Base-by-base conservation (phyloP, 2,888 invertebrate species). In the Napeogenes sylphis region DNA sequence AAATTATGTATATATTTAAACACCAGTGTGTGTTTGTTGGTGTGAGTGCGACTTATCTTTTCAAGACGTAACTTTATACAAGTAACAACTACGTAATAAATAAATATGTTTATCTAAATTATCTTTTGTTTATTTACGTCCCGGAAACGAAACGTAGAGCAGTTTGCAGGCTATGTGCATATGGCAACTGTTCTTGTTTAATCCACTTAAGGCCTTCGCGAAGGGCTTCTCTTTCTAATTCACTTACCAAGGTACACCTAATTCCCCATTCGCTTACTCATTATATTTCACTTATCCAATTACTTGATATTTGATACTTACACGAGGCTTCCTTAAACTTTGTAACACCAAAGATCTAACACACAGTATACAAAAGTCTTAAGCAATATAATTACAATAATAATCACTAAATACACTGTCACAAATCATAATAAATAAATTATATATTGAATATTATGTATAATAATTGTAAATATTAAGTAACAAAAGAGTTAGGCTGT, bases 221-320 rank as follows among this genome's bases (percentile, higher is more conserved):
- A 61, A 68, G 64, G 68, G 66, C 64, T 68, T 68, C 68, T 42
- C 62, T 62, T 62, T 62, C 66, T 68, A 68, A 68, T 66, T 64
- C 59, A 64, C 59, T 64, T 68, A 68, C 42, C 54, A 59, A 59
- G 42, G 55, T 54, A 55, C 57, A 46, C 58, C 61, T 61, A 56
- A 61, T 47, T 61, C 55, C 47, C 21, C 4, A n/a, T 30, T 42
- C 42, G 8, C 47, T 21, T 5, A 47, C 47, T 55, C 58, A 60
- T 60, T 60, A 57, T 21, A 61, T 58, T 33, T 55, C 62, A 30
- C 51, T 51, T 68, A 69, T 68, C 66, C 68, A 69, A 69, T 69
- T 69, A 69, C 64, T 46, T 32, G 58, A 63, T 62, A 65, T 62
- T 58, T 45, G 58, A 59, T 53, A 46, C 46, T 64, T 55, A 69